These are phyloP conservation scores for Amphiprion clarkii DNA, from an alignment of 2,797 vertebrate genomes.

Conservation along the genomic window DNA sequence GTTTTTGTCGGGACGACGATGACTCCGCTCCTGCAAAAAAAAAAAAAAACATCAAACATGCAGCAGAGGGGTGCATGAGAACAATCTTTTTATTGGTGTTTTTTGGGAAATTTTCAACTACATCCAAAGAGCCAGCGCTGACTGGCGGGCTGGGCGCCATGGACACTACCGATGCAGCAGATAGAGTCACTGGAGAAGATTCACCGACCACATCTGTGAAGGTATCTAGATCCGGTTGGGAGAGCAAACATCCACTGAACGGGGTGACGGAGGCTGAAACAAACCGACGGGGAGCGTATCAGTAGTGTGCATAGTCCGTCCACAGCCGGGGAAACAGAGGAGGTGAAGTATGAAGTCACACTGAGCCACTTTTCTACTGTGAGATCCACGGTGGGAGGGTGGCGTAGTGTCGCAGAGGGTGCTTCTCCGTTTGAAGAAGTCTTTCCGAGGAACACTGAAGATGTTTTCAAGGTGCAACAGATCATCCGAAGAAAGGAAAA, in stretches of 20 bases:
- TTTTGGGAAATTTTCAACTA: conserved; percentile 78
- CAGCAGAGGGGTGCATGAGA: conserved; percentile 67
- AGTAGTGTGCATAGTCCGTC: conserved; percentile 73
- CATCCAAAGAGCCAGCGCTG: conserved; percentile 78
- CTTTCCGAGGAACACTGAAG: conserved; percentile 73
- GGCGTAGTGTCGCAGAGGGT: conserved; percentile 58
- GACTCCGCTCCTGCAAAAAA: neutral
- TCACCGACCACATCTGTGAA: conserved; percentile 79
- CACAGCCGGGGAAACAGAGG: conserved; percentile 63
- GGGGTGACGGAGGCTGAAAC: conserved; percentile 71
- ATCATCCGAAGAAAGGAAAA: conserved; percentile 78
- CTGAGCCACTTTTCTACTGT: conserved; percentile 40
- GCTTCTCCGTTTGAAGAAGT: conserved; percentile 53
- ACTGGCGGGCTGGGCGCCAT: conserved; percentile 73
- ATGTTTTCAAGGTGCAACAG: conserved; percentile 74
- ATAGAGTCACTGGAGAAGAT: conserved; percentile 78
- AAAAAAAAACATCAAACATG: neutral
- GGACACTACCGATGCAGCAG: conserved; percentile 82
- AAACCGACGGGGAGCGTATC: conserved; percentile 70
- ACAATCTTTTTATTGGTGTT: conserved; percentile 83
- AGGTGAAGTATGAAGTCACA: conserved; percentile 47
- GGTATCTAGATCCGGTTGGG: conserved; percentile 77
- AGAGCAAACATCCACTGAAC: conserved; percentile 79
- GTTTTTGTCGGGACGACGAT: too few species aligned
- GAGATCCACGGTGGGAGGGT: conserved; percentile 41